These are phyloP conservation scores for Anas platyrhynchos DNA, from an alignment of 2,113 vertebrate genomes.

Conservation along the genomic window DNA sequence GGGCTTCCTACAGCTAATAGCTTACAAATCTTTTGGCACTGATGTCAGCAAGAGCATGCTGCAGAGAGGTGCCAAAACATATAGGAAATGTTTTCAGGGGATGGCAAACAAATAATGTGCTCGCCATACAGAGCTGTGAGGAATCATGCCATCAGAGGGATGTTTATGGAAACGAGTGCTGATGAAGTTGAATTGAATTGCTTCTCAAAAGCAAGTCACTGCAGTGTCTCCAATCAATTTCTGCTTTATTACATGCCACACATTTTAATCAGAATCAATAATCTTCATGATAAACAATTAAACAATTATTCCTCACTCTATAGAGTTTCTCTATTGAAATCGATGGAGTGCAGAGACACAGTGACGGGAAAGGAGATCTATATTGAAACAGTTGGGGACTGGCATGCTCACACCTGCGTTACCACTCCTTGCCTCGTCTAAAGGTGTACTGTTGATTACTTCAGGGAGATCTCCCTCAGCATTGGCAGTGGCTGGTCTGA, in stretches of 20 bases:
- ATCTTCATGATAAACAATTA: constrained; percentile 80
- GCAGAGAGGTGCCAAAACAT: not conserved
- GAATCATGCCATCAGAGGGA: not conserved
- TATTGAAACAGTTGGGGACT: not conserved
- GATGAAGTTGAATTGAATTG: constrained; percentile 65
- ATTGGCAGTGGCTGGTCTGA: not conserved
- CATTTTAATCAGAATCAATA: constrained; percentile 82
- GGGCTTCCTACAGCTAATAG: constrained; percentile 47
- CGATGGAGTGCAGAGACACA: constrained; percentile 30
- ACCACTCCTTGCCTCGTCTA: not conserved
- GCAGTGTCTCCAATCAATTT: constrained; percentile 57
- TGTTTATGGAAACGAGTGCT: constrained; percentile 47
- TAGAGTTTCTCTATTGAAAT: constrained; percentile 75
- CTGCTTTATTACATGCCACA: constrained; percentile 73
- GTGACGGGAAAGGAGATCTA: not conserved
- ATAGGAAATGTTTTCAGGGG: not conserved
- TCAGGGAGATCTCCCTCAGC: not conserved
- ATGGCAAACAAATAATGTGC: not conserved
- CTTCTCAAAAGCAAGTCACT: constrained; percentile 54
- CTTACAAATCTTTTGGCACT: constrained; percentile 36
- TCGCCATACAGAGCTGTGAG: not conserved
- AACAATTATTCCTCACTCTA: constrained; percentile 80
- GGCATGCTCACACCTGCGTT: not conserved
- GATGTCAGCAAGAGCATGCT: not conserved
- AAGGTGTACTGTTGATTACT: not conserved